phyloP scores from a whole-genome alignment of 2,113 vertebrate genomes.

The Oxyura jamaicensis region DNA sequence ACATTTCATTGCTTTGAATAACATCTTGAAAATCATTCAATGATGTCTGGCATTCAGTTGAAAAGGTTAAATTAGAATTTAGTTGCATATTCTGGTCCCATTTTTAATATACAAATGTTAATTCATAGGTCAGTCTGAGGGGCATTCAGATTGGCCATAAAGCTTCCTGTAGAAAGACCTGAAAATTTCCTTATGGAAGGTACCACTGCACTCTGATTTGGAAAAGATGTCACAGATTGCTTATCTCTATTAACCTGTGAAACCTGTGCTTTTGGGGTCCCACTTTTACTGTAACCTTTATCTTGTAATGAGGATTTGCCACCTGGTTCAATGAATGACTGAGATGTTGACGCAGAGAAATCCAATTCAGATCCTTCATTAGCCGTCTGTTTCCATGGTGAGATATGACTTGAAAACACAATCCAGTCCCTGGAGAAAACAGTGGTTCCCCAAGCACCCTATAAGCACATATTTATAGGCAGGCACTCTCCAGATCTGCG shows the following conservation, averaged over 20 bases:
- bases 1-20: not conserved
- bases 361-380: not conserved
- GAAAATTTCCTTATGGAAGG: not conserved
- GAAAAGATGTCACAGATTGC: not conserved
- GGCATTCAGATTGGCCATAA: not conserved
- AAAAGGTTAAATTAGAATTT: conserved; percentile 16
- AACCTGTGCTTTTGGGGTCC: not conserved
- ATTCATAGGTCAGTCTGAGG: conserved; percentile 7
- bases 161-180: not conserved
- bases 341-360: not conserved
- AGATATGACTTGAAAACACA: not conserved
- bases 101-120: not conserved
- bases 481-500: not conserved
- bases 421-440: not conserved
- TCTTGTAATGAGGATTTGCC: not conserved
- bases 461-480: not conserved
- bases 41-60: conserved; percentile 10
- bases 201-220: not conserved
- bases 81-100: not conserved
- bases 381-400: not conserved
- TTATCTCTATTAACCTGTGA: not conserved
- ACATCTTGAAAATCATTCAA: conserved; percentile 28
- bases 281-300: not conserved
- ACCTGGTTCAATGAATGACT: not conserved
- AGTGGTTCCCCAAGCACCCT: not conserved